phyloP scores from a whole-genome alignment of 2,888 invertebrate species.

The Zele albiditarsus region DNA sequence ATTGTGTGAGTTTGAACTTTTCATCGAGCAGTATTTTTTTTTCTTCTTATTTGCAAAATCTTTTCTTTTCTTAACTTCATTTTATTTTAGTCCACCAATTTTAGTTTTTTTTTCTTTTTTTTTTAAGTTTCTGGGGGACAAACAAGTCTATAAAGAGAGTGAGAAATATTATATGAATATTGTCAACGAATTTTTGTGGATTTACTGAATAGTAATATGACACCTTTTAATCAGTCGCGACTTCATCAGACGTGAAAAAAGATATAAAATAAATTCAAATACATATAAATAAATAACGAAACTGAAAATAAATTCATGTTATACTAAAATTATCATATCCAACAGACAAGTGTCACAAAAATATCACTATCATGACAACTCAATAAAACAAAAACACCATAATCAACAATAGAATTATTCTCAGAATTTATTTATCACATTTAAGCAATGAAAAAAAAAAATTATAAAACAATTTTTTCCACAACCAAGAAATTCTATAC shows the following conservation, averaged over 20 bases:
- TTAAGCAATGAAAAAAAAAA: too few species aligned
- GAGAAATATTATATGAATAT: conserved; percentile 3
- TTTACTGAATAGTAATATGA: neutral
- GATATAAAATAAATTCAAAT: neutral
- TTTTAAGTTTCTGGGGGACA: conserved; percentile 52
- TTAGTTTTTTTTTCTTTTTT: neutral
- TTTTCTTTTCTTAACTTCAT: neutral
- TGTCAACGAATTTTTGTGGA: neutral
- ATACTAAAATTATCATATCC: neutral
- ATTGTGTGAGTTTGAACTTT: neutral
- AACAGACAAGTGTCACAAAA: neutral
- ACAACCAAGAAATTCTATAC: too few species aligned
- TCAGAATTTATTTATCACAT: too few species aligned
- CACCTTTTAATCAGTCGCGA: neutral
- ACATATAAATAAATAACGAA: neutral
- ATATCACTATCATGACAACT: neutral
- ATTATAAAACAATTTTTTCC: too few species aligned
- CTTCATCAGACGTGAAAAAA: neutral
- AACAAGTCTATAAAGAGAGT: conserved; percentile 66
- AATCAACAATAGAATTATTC: too few species aligned
- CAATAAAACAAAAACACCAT: neutral
- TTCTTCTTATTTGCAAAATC: neutral
- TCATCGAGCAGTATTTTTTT: neutral
- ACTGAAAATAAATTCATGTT: neutral
- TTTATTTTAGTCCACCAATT: too few species aligned